Evolutionary conservation across 2,888 invertebrate species (phyloP).

Genomic region (Plagodis dolabraria): DNA sequence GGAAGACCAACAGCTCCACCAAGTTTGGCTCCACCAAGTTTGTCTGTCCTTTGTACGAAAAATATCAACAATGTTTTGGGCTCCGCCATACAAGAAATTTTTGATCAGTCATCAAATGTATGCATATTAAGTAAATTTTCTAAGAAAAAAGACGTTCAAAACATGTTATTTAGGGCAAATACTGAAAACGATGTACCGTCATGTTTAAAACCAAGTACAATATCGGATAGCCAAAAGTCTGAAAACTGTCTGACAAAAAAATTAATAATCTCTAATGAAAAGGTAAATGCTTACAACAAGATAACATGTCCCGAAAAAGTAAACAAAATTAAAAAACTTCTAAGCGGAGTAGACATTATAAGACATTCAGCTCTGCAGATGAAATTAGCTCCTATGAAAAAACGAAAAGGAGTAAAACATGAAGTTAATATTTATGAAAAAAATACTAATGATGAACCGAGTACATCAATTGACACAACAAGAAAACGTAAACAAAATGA

Average conservation of each 20-base stretch:
- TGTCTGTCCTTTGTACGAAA: conserved; percentile 16
- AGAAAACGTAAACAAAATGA: conserved; percentile 19
- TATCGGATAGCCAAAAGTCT: conserved; percentile 20
- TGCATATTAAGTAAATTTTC: conserved; percentile 21
- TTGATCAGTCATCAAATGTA: conserved; percentile 16
- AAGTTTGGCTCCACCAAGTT: conserved; percentile 17
- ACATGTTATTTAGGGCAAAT: conserved; percentile 20
- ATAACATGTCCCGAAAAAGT: conserved; percentile 22
- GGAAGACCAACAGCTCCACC: conserved; percentile 14
- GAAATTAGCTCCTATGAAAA: conserved; percentile 19
- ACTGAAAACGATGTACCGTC: conserved; percentile 14
- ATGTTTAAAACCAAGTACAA: conserved; percentile 16
- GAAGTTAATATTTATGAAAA: conserved; percentile 23
- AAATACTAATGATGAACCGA: conserved; percentile 21
- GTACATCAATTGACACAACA: conserved; percentile 21
- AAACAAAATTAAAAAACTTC: conserved; percentile 20
- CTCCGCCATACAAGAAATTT: conserved; percentile 16
- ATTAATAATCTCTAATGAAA: conserved; percentile 21
- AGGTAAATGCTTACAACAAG: conserved; percentile 15
- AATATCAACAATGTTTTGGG: conserved; percentile 18
- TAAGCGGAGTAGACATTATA: conserved; percentile 23
- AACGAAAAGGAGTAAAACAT: conserved; percentile 20
- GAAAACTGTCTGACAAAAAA: conserved; percentile 21
- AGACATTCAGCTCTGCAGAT: conserved; percentile 22
- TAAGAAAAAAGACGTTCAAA: conserved; percentile 23